Evolutionary conservation across 2,888 invertebrate species (phyloP).

Genomic region (Stegophylla sp.): DNA sequence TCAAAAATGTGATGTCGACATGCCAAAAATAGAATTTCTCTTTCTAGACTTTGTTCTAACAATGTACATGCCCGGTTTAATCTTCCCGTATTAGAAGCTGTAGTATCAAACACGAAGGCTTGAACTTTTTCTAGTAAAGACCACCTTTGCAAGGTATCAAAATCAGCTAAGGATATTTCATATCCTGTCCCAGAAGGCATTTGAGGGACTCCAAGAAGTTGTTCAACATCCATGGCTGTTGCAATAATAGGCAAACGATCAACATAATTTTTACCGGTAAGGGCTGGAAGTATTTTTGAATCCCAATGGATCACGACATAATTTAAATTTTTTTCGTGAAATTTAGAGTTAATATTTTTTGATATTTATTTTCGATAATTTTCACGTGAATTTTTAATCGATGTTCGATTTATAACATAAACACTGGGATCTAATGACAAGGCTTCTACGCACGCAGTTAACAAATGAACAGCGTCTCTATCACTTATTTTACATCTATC

Average conservation of each 20-base stretch:
- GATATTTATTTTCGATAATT: conserved; percentile 1
- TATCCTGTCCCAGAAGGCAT: not conserved
- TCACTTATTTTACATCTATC: conserved; percentile 13
- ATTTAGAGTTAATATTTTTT: not conserved
- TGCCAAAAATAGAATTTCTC: not conserved
- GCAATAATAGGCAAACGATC: conserved; percentile 25
- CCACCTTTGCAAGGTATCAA: not conserved
- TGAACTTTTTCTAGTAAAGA: conserved; percentile 1
- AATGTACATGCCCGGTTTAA: conserved; percentile 20
- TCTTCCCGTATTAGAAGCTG: conserved; percentile 19
- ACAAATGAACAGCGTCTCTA: conserved; percentile 20
- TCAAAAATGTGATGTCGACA: conserved; percentile 13
- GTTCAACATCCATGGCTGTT: conserved; percentile 26
- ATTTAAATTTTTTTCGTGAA: conserved; percentile 7
- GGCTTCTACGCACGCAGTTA: conserved; percentile 22
- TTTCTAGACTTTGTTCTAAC: conserved; percentile 2
- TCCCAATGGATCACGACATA: too few species aligned
- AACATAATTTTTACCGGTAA: conserved; percentile 24
- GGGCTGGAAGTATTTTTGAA: conserved; percentile 25
- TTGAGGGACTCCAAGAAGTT: conserved; percentile 19
- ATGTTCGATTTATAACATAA: not conserved
- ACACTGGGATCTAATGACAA: conserved; percentile 8
- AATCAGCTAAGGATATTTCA: not conserved
- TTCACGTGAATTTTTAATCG: conserved; percentile 7
- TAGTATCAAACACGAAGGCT: conserved; percentile 27